Evolutionary conservation across 2,113 vertebrate species (phyloP), one percentile per base, ranked within the genome.

Genomic region (Syngnathus floridae): DNA sequence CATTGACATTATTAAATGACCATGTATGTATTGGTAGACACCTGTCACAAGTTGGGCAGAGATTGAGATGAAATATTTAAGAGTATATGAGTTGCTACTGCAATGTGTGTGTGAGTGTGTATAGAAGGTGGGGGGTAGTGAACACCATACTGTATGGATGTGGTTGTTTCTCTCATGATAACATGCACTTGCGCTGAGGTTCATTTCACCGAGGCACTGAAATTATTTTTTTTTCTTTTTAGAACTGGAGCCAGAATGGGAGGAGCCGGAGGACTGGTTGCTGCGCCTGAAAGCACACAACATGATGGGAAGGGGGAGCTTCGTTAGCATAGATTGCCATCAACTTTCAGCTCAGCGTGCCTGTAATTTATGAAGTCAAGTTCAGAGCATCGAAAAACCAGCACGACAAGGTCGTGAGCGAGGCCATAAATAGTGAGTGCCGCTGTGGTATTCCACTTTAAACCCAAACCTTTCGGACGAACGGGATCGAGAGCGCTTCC

Each of bases 401-500:
- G 12, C 14, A 49, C 40, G 67, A 69, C 6, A 51, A 37, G 57
- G 12, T 78, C 69, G 63, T 60, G 82, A 85, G 75, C 69, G 49
- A 83, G 73, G 64, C 69, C 64, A 71, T 67, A 76, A 65, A 79
- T 31, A 71, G 79, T 78, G 80, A 82, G 85, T 90, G 93, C 87
- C 93, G 93, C 90, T 87, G 82, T 93, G 90, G 94, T 94, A 95
- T 96, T 92, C 97, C 95, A 97, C 95, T 94, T 61, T 91, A 95
- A 98, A 98, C 96, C 96, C 96, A 99, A 99, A 99, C 97, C 97
- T 99, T 96, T 99, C 96, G 88, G 95, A 95, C 93, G 96, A 98
- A 92, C 87, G 94, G 84, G 97, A 98, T 95, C 95, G 93, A 90
- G 95, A 93, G 81, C 96, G 94, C 90, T 91, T 95, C 94, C 97